A percentile compares a stretch with the other conserved stretches of the same genome.
These are phyloP conservation scores for Psammodynastes pulverulentus DNA, from an alignment of 2,113 vertebrate species.

Conservation along the genomic window DNA sequence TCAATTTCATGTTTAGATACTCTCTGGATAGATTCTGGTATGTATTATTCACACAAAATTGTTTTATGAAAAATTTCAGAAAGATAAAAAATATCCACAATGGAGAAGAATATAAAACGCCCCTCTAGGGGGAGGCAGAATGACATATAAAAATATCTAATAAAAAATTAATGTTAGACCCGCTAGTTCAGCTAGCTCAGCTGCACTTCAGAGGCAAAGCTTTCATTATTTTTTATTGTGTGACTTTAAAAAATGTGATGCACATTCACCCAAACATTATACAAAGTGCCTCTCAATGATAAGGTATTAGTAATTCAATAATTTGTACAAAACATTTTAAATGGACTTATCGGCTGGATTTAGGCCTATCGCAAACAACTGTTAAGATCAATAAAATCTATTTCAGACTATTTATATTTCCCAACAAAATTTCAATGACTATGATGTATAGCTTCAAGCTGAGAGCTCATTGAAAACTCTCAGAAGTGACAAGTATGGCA, in stretches of 20 bases:
- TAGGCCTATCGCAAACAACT: not conserved
- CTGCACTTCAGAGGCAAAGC: not conserved
- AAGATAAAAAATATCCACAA: not conserved
- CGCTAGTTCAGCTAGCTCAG: not conserved
- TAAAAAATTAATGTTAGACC: conserved; percentile 1
- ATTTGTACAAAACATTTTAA: not conserved
- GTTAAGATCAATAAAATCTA: not conserved
- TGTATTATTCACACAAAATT: not conserved
- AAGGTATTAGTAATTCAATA: not conserved
- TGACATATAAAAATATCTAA: conserved; percentile 9
- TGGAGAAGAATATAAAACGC: not conserved
- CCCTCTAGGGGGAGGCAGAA: conserved; percentile 34
- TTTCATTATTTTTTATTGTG: not conserved
- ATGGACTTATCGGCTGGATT: not conserved
- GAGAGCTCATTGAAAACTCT: not conserved
- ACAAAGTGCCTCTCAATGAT: not conserved
- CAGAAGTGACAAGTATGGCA: not conserved
- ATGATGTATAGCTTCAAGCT: not conserved
- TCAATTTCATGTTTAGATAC: not conserved
- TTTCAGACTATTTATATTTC: not conserved
- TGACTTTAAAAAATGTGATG: not conserved
- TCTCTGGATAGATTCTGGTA: not conserved
- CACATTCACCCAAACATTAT: not conserved
- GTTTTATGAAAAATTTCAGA: not conserved
- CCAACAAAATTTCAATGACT: too few species aligned